Evolutionary conservation across 2,113 vertebrate genomes (phyloP).

Genomic region (Festucalex cinctus): DNA sequence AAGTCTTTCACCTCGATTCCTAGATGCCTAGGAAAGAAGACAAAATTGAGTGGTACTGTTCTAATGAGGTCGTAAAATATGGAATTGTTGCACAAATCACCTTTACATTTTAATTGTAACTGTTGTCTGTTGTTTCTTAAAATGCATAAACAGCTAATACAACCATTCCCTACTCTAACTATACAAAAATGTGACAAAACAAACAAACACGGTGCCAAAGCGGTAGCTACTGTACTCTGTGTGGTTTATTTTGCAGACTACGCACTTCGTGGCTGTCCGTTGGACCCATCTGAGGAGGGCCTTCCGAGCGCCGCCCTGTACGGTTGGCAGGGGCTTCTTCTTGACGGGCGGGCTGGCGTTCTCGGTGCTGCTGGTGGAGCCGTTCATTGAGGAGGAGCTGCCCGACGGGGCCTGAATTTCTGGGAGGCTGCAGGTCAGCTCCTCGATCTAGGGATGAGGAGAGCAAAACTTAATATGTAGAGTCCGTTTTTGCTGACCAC

Average conservation of each 20-base stretch:
- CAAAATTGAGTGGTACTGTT: neutral
- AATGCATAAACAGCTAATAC: no score
- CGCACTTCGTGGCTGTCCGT: conserved; percentile 88
- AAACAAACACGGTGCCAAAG: no score
- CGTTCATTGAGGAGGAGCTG: conserved; percentile 90
- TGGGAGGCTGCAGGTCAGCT: conserved; percentile 89
- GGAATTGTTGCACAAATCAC: neutral
- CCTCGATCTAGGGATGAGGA: conserved; percentile 82
- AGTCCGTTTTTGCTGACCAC: no score
- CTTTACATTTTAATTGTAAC: no score
- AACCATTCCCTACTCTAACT: no score
- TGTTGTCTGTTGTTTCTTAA: no score
- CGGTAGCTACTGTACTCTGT: no score
- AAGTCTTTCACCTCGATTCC: conserved; percentile 94
- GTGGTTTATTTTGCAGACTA: neutral
- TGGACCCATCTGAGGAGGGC: conserved; percentile 95
- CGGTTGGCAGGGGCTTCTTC: conserved; percentile 81
- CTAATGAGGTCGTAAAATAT: neutral
- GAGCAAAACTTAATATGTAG: no score
- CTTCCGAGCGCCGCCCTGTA: conserved; percentile 88
- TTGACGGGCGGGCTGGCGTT: conserved; percentile 89
- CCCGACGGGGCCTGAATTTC: conserved; percentile 81
- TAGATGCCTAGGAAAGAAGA: conserved; percentile 68
- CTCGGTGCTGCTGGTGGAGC: conserved; percentile 82
- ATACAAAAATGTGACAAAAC: no score